A percentile compares a stretch with the other conserved stretches of the same genome.
phyloP scores from a whole-genome alignment of 2,113 vertebrate genomes.

The Pycnonotus jocosus region DNA sequence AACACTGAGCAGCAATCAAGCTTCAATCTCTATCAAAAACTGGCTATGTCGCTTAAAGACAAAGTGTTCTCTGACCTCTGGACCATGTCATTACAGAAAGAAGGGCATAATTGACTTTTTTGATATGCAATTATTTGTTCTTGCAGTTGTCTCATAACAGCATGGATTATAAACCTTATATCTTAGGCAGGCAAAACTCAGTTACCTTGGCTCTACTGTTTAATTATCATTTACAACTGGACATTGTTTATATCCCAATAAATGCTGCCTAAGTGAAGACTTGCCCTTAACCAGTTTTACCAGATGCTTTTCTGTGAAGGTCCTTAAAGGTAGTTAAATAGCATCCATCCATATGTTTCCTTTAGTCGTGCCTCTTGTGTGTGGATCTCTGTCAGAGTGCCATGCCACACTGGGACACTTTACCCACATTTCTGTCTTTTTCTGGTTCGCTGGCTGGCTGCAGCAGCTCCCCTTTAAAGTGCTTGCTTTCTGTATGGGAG shows the following conservation, averaged over 20 bases:
- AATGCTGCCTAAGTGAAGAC: constrained; percentile 27
- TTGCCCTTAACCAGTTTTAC: constrained; percentile 30
- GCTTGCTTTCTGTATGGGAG: not conserved
- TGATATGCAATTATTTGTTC: constrained; percentile 11
- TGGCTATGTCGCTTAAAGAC: not conserved
- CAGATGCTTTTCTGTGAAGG: constrained; percentile 27
- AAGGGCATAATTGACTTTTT: constrained; percentile 23
- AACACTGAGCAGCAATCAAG: not conserved
- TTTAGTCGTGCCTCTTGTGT: not conserved
- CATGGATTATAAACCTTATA: constrained; percentile 32
- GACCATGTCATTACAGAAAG: constrained; percentile 2
- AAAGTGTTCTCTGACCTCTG: constrained; percentile 15
- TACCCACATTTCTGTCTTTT: not conserved
- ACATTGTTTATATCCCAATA: constrained; percentile 42
- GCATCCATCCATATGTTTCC: not conserved
- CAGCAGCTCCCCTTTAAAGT: not conserved
- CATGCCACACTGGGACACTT: not conserved
- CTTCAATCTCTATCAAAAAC: not conserved
- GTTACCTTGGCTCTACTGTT: constrained; percentile 36
- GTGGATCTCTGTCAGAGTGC: not conserved
- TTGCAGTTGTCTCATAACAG: not conserved
- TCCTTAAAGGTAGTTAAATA: constrained; percentile 40
- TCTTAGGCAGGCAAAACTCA: constrained; percentile 18
- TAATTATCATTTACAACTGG: constrained; percentile 48
- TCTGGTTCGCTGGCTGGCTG: not conserved